Conservation (phyloP, 2,113 vertebrate species). For the Talpa occidentalis region DNA sequence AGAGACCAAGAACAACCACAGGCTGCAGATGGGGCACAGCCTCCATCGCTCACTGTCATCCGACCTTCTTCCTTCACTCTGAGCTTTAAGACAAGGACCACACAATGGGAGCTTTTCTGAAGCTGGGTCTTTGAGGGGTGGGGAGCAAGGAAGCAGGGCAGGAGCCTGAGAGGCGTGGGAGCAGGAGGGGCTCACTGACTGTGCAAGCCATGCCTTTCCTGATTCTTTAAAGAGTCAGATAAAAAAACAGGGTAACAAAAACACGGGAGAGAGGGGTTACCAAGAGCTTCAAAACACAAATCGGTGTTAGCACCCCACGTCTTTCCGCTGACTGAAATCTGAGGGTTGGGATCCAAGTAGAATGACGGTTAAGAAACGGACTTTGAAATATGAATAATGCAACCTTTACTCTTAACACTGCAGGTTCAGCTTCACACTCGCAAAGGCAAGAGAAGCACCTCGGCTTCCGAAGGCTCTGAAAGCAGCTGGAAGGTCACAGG, state of each 20-base stretch:
- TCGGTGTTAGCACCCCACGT: neutral
- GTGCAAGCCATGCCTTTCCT: neutral
- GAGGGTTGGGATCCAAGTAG: neutral
- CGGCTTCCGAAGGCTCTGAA: neutral
- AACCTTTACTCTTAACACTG: neutral
- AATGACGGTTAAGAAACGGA: neutral
- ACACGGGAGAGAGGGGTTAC: too few relatives aligned
- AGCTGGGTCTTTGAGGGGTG: too few relatives aligned
- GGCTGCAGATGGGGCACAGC: neutral
- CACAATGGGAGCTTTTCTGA: too few relatives aligned
- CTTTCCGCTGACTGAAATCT: neutral
- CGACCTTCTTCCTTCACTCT: neutral
- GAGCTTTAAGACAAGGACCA: neutral
- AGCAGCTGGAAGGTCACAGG: neutral
- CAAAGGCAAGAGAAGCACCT: neutral
- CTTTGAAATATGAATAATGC: slow-evolving; percentile 1
- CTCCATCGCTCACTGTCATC: accelerated
- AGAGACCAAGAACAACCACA: too few relatives aligned
- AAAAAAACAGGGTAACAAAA: too few relatives aligned
- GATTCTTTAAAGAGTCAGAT: neutral
- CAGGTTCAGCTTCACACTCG: neutral
- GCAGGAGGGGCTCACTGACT: too few relatives aligned
- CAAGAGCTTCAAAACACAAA: neutral
- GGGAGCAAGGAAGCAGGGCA: too few relatives aligned
- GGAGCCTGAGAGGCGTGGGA: too few relatives aligned